phyloP scores from a whole-genome alignment of 2,888 invertebrate species.

The Ophion ellenae region DNA sequence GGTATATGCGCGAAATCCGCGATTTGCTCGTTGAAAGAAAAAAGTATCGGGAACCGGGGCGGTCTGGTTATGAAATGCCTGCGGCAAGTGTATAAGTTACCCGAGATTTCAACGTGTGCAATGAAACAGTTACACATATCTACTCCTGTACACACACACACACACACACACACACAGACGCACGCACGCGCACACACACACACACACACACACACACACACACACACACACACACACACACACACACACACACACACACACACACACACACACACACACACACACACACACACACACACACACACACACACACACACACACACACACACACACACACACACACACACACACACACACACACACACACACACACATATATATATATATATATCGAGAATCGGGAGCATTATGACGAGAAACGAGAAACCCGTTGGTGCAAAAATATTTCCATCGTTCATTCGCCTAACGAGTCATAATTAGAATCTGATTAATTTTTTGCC shows the following conservation, averaged over 20 bases:
- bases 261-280: too few species aligned
- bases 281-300: too few species aligned
- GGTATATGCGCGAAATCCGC: constrained; percentile 23
- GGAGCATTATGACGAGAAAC: constrained; percentile 51
- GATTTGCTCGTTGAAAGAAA: constrained; percentile 50
- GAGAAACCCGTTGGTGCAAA: constrained; percentile 54
- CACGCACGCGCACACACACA: too few species aligned
- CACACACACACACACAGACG: too few species aligned
- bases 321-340: too few species aligned
- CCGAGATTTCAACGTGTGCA: constrained; percentile 44
- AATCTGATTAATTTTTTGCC: constrained; percentile 49
- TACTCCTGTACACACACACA: not conserved
- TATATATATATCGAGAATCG: constrained; percentile 26
- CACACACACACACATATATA: too few species aligned
- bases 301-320: too few species aligned
- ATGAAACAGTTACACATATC: not conserved
- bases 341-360: too few species aligned
- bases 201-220: too few species aligned
- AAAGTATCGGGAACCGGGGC: constrained; percentile 45
- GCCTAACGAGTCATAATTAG: constrained; percentile 54
- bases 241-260: too few species aligned
- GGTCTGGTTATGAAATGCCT: constrained; percentile 66
- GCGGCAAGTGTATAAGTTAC: constrained; percentile 65
- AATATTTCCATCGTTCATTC: constrained; percentile 29
- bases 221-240: too few species aligned